phyloP scores from a whole-genome alignment of 2,888 invertebrate species.

The Dastarcus helophoroides region DNA sequence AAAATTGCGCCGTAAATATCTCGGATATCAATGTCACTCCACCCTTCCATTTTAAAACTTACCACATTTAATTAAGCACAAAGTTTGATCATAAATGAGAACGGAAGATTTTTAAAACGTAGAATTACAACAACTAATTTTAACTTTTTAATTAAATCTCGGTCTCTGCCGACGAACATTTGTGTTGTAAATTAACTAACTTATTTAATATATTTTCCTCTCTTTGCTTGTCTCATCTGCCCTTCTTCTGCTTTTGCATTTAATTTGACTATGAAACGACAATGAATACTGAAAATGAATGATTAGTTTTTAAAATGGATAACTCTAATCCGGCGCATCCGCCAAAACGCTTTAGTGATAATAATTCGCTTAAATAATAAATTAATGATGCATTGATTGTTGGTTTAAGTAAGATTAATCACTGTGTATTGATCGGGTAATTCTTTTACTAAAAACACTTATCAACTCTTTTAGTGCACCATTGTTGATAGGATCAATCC shows the following conservation, averaged over 20 bases:
- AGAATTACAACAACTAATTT: constrained; percentile 39
- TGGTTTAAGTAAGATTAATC: no score
- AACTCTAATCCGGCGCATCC: constrained; percentile 2
- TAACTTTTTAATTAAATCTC: constrained; percentile 39
- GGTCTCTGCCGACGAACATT: constrained; percentile 27
- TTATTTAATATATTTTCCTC: constrained; percentile 25
- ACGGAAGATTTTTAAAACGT: constrained; percentile 34
- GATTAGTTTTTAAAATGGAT: background rate
- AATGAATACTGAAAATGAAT: background rate
- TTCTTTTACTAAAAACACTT: no score
- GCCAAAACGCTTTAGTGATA: no score
- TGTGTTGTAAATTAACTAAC: constrained; percentile 33
- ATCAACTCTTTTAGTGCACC: no score
- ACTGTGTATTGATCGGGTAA: no score
- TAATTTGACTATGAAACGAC: background rate
- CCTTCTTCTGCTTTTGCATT: no score
- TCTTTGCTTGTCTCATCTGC: no score
- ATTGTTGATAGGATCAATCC: no score
- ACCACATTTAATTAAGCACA: constrained; percentile 28
- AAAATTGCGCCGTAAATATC: no score
- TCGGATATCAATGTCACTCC: constrained; percentile 11
- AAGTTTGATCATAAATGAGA: constrained; percentile 29
- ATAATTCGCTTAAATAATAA: no score
- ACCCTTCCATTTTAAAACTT: constrained; percentile 17
- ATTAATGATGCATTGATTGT: no score